These are phyloP conservation scores for Aptenodytes forsteri DNA, from an alignment of 2,113 vertebrate species.

Conservation along the genomic window DNA sequence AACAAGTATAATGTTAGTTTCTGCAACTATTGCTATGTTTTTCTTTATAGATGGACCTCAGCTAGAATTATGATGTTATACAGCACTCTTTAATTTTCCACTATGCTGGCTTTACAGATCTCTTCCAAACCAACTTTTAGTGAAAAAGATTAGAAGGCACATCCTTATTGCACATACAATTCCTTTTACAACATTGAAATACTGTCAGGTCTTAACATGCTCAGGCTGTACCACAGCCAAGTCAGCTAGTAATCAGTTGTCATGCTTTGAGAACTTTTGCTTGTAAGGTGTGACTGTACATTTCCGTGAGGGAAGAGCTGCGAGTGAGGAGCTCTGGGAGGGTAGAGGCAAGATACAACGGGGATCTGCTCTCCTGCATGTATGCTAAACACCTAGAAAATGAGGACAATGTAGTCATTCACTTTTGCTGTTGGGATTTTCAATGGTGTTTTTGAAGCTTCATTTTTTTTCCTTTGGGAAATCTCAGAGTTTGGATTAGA, in stretches of 20 bases:
- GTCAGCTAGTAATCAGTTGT: conserved; percentile 15
- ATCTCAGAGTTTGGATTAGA: not conserved
- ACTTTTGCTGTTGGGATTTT: not conserved
- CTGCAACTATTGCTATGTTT: not conserved
- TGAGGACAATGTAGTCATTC: not conserved
- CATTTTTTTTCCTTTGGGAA: not conserved
- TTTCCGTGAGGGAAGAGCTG: not conserved
- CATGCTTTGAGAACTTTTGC: not conserved
- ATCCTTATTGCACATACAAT: not conserved
- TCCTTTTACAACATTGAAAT: not conserved
- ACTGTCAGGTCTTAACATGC: conserved; percentile 3
- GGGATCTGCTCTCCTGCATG: not conserved
- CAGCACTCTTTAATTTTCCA: not conserved
- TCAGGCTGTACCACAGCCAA: not conserved
- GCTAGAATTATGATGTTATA: not conserved
- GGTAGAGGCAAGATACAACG: not conserved
- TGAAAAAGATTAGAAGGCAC: not conserved
- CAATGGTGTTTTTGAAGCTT: not conserved
- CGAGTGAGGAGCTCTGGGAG: not conserved
- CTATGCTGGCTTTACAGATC: not conserved
- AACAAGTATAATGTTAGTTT: not conserved
- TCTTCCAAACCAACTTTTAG: not conserved
- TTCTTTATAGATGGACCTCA: not conserved
- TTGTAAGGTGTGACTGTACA: not conserved
- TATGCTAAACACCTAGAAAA: not conserved